phyloP scores from a whole-genome alignment of 2,888 invertebrate species.

The Rhingia campestris region DNA sequence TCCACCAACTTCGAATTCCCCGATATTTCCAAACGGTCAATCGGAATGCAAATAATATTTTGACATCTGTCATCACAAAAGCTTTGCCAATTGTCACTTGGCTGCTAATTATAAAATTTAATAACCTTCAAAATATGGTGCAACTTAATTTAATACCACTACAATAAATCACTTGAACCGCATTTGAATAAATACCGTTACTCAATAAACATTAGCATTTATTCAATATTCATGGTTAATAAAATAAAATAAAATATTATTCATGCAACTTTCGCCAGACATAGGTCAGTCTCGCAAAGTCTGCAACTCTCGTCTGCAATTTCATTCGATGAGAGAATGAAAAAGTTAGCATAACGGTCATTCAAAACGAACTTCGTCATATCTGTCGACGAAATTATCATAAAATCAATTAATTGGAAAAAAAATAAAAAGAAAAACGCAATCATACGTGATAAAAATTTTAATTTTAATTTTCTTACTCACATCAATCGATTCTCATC shows the following conservation, averaged over 20 bases:
- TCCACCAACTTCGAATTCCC: too few relatives aligned
- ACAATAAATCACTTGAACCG: too few relatives aligned
- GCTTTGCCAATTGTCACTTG: too few relatives aligned
- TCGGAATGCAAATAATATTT: too few relatives aligned
- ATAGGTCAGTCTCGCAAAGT: neutral
- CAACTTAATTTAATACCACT: too few relatives aligned
- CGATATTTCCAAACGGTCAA: too few relatives aligned
- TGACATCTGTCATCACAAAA: too few relatives aligned
- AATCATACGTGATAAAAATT: constrained; percentile 36
- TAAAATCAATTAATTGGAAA: constrained; percentile 1
- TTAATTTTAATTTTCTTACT: constrained; percentile 7
- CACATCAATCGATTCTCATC: neutral
- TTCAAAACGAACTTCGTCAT: neutral
- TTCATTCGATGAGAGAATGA: neutral
- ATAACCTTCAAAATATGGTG: too few relatives aligned
- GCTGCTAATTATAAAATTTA: too few relatives aligned
- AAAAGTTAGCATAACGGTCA: too few relatives aligned
- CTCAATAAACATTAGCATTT: too few relatives aligned
- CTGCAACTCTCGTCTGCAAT: neutral
- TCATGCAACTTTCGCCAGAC: neutral
- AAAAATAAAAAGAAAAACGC: constrained; percentile 16
- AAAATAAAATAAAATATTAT: neutral
- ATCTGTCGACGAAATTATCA: constrained; percentile 27
- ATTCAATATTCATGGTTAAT: neutral
- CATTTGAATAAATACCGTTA: too few relatives aligned